These are phyloP conservation scores for Dipodomys spectabilis DNA, from an alignment of 2,113 vertebrate genomes.

Conservation along the genomic window DNA sequence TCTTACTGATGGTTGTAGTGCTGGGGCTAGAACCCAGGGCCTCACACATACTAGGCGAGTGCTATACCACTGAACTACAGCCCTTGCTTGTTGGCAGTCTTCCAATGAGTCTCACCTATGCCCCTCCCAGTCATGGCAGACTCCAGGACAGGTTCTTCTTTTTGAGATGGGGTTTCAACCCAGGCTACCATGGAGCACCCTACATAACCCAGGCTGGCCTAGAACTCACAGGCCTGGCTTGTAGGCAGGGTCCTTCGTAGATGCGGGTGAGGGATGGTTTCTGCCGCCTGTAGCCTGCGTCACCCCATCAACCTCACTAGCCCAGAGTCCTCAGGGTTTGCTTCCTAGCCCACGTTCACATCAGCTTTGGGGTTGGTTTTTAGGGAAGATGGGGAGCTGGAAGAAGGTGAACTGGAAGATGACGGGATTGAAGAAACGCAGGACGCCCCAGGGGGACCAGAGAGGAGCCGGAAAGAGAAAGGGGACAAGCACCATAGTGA, in stretches of 20 bases:
- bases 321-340: background rate
- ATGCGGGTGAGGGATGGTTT: no score
- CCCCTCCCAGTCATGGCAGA: background rate
- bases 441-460: conserved; percentile 63
- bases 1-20: background rate
- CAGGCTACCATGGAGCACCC: no score
- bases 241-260: background rate
- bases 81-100: background rate
- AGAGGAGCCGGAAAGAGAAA: conserved; percentile 86
- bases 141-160: no score
- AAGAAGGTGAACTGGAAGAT: conserved; percentile 95
- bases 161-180: no score
- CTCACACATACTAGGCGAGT: background rate
- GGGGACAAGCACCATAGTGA: conserved; percentile 91
- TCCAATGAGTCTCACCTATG: background rate
- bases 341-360: background rate
- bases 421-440: conserved; percentile 91
- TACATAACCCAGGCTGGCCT: no score
- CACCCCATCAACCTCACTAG: no score
- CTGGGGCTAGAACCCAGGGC: background rate
- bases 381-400: conserved; percentile 96
- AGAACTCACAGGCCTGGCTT: no score
- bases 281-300: background rate
- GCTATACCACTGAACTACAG: background rate
- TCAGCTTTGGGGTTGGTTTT: conserved; percentile 72